Evolutionary conservation across 2,113 vertebrate species (phyloP), one percentile per base, ranked within the genome.

Genomic region (Tyrannus savana): DNA sequence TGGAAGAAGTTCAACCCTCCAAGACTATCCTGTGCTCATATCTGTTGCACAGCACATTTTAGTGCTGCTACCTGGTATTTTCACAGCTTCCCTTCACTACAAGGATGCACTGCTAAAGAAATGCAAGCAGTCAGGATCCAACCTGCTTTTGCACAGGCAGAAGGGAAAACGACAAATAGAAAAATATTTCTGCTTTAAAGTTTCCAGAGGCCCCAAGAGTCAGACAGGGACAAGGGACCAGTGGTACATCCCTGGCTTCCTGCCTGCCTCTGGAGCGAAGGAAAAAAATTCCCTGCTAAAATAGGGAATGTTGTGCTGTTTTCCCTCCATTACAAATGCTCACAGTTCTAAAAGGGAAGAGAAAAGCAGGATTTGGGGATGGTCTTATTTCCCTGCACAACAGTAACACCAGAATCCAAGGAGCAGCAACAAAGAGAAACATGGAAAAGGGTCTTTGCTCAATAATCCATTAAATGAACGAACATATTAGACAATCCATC

Each of bases 201-300:
- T n/a, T 28, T 66, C 5, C 52, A 39, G 16, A 74, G 12, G 52
- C 30, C 28, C 52, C 23, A 37, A 52, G 37, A 87, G 33, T n/a
- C 7, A 39, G 47, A 11, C 2, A 25, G 19, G 25, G 52, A n/a
- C 56, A 81, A 53, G 59, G 22, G 28, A 63, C 44, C 53, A 47
- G 10, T 0, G 52, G 50, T 47, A 33, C 81, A 89, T 9, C 4
- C 0, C 0, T 21, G 2, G 11, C 27, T 63, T 63, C 76, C 44
- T 62, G n/a, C 41, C 69, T 50, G n/a, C 28, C 39, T 13, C 9
- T 0, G 11, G 49, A 42, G 27, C 4, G 19, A 76, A 69, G 22
- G n/a, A 19, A 39, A 44, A 44, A 1, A 14, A 28, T 13, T 41
- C 60, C 27, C 63, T 41, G 31, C 60, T 90, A 69, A 72, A 83